Conservation (phyloP, 1,140 invertebrate species). For the Brachionus rotundiformis region DNA sequence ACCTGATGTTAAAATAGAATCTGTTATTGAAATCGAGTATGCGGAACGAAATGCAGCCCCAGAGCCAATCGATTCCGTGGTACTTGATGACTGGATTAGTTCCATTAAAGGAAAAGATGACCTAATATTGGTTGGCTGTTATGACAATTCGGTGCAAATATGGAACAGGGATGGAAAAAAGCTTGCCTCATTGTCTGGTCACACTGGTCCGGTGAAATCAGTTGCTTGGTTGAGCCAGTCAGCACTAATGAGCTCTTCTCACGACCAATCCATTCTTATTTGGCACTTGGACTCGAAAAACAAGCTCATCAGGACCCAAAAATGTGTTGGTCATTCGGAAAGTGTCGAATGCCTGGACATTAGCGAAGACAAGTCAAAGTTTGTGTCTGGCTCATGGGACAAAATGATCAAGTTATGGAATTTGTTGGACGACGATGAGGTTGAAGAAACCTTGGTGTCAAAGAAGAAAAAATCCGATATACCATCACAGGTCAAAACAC, state of each 20-base stretch:
- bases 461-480: conserved; percentile 57
- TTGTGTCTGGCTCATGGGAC: conserved; percentile 81
- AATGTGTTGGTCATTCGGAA: conserved; percentile 83
- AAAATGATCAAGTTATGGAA: conserved; percentile 69
- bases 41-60: conserved; percentile 82
- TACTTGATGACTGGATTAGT: conserved; percentile 94
- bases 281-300: conserved; percentile 75
- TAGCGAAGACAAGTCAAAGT: conserved; percentile 68
- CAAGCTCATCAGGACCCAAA: conserved; percentile 76
- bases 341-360: conserved; percentile 81
- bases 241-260: conserved; percentile 73
- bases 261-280: conserved; percentile 85
- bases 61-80: conserved; percentile 81
- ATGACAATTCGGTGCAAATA: conserved; percentile 86
- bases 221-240: conserved; percentile 75
- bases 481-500: conserved; percentile 68
- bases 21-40: conserved; percentile 82
- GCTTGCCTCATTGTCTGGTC: conserved; percentile 78
- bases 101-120: conserved; percentile 70
- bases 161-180: conserved; percentile 83
- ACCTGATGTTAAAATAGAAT: conserved; percentile 58
- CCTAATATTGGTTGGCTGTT: conserved; percentile 82
- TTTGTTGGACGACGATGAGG: conserved; percentile 56
- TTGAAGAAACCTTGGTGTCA: conserved; percentile 52
- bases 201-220: conserved; percentile 80